Evolutionary conservation across 2,113 vertebrate genomes (phyloP), one percentile per base, ranked within the genome.

Genomic region (Lepus americanus): DNA sequence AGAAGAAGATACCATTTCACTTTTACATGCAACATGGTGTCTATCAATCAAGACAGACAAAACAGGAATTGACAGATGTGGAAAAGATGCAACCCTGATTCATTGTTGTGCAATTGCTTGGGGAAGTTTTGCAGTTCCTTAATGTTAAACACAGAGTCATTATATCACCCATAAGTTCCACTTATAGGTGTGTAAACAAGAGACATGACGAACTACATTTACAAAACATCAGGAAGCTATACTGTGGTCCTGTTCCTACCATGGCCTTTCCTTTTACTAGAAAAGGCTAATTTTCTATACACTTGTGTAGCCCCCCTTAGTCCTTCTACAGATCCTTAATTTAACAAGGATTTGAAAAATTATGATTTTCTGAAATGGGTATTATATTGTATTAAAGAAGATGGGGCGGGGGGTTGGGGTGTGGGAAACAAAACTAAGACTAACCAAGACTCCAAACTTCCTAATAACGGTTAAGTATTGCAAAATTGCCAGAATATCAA

Each of bases 401-500:
- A 33, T 51, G 55, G 55, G 19, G 19, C 14, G 12, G 55, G 5
- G 55, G 17, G 55, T 31, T 33, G 1, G 8, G 9, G 23, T 27
- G 10, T 6, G 49, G 11, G 8, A 17, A 39, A 1, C 19, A 87
- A 96, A 66, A 55, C 2, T 27, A 81, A 39, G 25, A 84, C 9
- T 63, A 63, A 72, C 1, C 27, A 90, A 29, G 63, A 51, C 8
- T 72, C 86, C 29, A 69, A 78, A 59, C 11, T 59, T 81, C 29
- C 19, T 77, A 69, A 39, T 16, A 27, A 77, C 67, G 83, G 31
- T 5, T 25, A 39, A 83, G 70, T 82, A 79, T 64, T n/a, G 77
- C 39, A 94, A 95, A 69, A 81, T 67, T 95, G 88, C 31, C 29
- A 92, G 9, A 51, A 93, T 4, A 67, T 27, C 16, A 81, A 78